phyloP scores from a whole-genome alignment of 2,888 invertebrate species.

The Eupeodes latifasciatus region DNA sequence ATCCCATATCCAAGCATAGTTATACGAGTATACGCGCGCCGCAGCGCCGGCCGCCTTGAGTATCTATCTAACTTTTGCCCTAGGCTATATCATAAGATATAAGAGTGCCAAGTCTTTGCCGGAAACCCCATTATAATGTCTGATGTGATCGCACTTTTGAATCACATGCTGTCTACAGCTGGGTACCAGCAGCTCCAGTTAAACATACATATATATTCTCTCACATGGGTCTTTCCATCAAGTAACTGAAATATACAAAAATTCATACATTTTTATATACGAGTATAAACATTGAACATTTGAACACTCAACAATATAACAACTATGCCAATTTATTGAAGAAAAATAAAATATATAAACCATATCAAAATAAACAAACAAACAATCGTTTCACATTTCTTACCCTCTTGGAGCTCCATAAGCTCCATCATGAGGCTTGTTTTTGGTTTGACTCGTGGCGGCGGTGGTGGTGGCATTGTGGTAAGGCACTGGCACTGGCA shows the following conservation, averaged over 20 bases:
- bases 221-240: background rate
- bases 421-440: background rate
- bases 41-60: too few species aligned
- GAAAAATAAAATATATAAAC: slow-evolving; percentile 8
- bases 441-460: background rate
- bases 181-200: background rate
- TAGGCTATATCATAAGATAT: slow-evolving; percentile 1
- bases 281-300: slow-evolving; percentile 44
- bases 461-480: background rate
- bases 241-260: background rate
- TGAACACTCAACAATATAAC: slow-evolving; percentile 42
- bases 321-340: slow-evolving; percentile 70
- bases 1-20: too few species aligned
- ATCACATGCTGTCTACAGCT: slow-evolving; percentile 40
- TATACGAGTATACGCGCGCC: too few species aligned
- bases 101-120: slow-evolving; percentile 30
- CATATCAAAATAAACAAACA: slow-evolving; percentile 54
- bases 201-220: background rate
- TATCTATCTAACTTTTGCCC: slow-evolving; percentile 37
- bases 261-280: background rate
- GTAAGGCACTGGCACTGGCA: slow-evolving; percentile 20
- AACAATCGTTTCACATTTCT: slow-evolving; percentile 69
- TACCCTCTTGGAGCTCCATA: slow-evolving; percentile 23
- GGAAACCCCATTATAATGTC: slow-evolving; percentile 37
- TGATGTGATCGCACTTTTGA: slow-evolving; percentile 33